Base-by-base conservation (phyloP, 2,888 invertebrate species). In the Erpobdella octoculata region DNA sequence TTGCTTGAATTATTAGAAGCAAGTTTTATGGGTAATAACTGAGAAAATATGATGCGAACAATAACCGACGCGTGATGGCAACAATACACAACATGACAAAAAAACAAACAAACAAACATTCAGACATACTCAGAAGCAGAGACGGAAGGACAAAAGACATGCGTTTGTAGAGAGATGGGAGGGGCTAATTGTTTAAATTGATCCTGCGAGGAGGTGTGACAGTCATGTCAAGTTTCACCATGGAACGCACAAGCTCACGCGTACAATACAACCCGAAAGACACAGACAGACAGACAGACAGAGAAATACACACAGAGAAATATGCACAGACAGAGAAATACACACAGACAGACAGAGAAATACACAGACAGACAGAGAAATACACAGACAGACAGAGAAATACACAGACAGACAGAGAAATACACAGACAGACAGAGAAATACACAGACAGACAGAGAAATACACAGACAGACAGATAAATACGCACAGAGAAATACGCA, bases 101-200 rank as follows among this genome's bases (percentile, higher is more conserved):
- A n/a, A n/a, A n/a, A n/a, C n/a, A n/a, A n/a, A n/a, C n/a, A n/a
- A n/a, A n/a, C n/a, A n/a, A n/a, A n/a, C n/a, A n/a, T n/a, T n/a
- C n/a, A n/a, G n/a, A n/a, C n/a, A n/a, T n/a, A n/a, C n/a, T n/a
- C n/a, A n/a, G n/a, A n/a, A n/a, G n/a, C n/a, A n/a, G n/a, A n/a
- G n/a, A n/a, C n/a, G n/a, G n/a, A n/a, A n/a, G n/a, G n/a, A n/a
- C n/a, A n/a, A n/a, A n/a, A n/a, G n/a, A n/a, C n/a, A n/a, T n/a
- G n/a, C n/a, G n/a, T n/a, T n/a, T n/a, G n/a, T n/a, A n/a, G n/a
- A n/a, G n/a, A n/a, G n/a, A 28, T 53, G 15, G 53, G 53, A 25
- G 53, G 21, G 53, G 21, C 53, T 53, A 53, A 53, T 53, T 53
- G 53, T 28, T 28, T 53, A 28, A 53, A 53, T 53, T 53, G 53